Percentiles rank a stretch among this genome's conserved stretches.
Conservation (phyloP, 2,888 invertebrate genomes). For the Drosophila picticornis region DNA sequence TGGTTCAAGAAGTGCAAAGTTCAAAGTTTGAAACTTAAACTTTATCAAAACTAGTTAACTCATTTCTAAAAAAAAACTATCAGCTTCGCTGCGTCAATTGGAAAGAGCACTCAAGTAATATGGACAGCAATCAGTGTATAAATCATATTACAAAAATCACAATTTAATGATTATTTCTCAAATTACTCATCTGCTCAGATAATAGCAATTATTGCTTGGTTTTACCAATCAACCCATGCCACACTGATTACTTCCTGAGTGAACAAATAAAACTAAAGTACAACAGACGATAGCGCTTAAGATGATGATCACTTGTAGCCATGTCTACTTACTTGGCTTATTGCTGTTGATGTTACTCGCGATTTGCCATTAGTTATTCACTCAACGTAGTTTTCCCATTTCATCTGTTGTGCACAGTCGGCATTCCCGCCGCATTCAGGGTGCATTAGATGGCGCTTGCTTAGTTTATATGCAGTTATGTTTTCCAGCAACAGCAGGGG, state of each 20-base stretch:
- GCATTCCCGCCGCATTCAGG: not conserved
- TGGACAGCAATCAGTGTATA: too few species aligned
- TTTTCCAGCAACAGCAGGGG: not conserved
- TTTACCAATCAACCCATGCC: not conserved
- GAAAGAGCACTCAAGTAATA: not conserved
- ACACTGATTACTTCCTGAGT: not conserved
- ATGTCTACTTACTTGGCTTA: conserved; percentile 1
- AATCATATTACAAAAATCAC: not conserved
- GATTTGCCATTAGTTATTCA: not conserved
- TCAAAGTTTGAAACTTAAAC: not conserved
- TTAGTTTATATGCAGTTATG: conserved; percentile 12
- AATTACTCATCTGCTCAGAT: not conserved
- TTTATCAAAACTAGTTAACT: not conserved
- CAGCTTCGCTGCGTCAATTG: not conserved
- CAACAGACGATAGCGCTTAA: not conserved
- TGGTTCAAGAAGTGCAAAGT: not conserved
- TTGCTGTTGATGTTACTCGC: not conserved
- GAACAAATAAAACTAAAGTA: not conserved
- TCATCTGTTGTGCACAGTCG: not conserved
- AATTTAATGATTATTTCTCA: not conserved
- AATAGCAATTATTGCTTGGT: not conserved
- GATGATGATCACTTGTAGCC: not conserved
- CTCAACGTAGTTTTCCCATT: not conserved
- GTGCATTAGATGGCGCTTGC: conserved; percentile 5
- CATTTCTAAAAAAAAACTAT: not conserved